These are phyloP conservation scores for Phycodurus eques DNA, from an alignment of 2,113 vertebrate genomes.

Conservation along the genomic window DNA sequence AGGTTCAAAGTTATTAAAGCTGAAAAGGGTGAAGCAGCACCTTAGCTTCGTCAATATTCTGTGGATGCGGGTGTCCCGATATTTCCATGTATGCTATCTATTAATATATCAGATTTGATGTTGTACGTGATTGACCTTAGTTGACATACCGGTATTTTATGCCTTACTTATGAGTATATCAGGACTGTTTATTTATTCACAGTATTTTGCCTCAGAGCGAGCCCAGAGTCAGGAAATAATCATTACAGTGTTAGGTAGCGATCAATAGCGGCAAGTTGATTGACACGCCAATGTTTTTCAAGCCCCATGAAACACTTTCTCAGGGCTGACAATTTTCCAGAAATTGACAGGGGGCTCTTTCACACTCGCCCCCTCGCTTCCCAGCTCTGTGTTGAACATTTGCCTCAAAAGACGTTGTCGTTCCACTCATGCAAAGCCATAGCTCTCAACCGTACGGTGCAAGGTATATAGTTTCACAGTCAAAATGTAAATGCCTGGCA, in stretches of 20 bases:
- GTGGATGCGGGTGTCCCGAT: neutral
- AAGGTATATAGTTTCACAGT: constrained; percentile 53
- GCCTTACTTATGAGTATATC: constrained; percentile 37
- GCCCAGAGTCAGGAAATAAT: constrained; percentile 64
- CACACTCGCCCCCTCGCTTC: constrained; percentile 8
- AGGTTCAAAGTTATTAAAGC: neutral
- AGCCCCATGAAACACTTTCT: constrained; percentile 44
- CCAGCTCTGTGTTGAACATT: constrained; percentile 40
- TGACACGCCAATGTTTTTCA: constrained; percentile 52
- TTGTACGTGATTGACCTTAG: neutral
- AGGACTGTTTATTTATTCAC: constrained; percentile 45
- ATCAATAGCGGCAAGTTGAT: constrained; percentile 54
- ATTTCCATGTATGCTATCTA: neutral
- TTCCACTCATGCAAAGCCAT: constrained; percentile 24
- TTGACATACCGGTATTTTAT: constrained; percentile 7
- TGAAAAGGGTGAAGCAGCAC: neutral
- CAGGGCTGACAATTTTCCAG: constrained; percentile 29
- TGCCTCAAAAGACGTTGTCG: constrained; percentile 34
- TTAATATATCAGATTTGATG: neutral
- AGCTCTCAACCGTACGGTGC: constrained; percentile 49
- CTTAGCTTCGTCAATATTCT: neutral
- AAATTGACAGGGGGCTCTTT: constrained; percentile 24
- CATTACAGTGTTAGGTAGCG: constrained; percentile 46
- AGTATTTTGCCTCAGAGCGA: constrained; percentile 45
- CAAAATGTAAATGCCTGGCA: constrained; percentile 61